Base-by-base conservation (phyloP, 2,113 vertebrate species). In the Girardinichthys multiradiatus region DNA sequence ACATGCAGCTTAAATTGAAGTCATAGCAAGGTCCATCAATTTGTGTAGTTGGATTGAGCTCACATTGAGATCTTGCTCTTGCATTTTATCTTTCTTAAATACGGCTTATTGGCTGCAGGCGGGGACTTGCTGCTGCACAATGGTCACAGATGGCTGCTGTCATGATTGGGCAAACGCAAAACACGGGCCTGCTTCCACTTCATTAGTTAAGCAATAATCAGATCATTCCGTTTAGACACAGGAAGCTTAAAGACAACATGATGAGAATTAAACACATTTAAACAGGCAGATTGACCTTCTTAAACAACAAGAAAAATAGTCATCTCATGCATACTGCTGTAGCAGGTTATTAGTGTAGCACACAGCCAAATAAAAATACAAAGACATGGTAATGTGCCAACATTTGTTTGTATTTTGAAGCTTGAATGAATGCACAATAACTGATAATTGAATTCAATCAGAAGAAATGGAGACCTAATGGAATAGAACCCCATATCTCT, bases 121-220 rank as follows among this genome's bases (percentile, higher is more conserved):
- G 58, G 31, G 54, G 31, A 30, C 35, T 64, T 39, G 54, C 63
- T 54, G n/a, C 59, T 26, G 33, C 26, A 45, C 79, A 77, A 72
- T 30, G 66, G 66, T 57, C 57, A 64, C 72, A 74, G 70, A 86
- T 72, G 79, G 76, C 68, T 59, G 64, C 62, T 73, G 80, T 39
- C 51, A 57, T 48, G 8, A 30, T 19, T 10, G 17, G 11, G 27
- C 17, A 15, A 37, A n/a, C 35, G 21, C 4, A 21, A 77, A 70
- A 66, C 57, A 35, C 0, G 15, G n/a, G 10, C 27, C 57, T 30
- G 5, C 29, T 62, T 72, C 19, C 3, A 54, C 19, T 66, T 33
- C 27, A 57, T 67, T 28, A 26, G 54, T 31, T 62, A 28, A 75
- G 29, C 54, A 10, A 73, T 64, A 39, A 60, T 30, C 45, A 57